Evolutionary conservation across 1,140 invertebrate species (phyloP).

Genomic region (Apis laboriosa): DNA sequence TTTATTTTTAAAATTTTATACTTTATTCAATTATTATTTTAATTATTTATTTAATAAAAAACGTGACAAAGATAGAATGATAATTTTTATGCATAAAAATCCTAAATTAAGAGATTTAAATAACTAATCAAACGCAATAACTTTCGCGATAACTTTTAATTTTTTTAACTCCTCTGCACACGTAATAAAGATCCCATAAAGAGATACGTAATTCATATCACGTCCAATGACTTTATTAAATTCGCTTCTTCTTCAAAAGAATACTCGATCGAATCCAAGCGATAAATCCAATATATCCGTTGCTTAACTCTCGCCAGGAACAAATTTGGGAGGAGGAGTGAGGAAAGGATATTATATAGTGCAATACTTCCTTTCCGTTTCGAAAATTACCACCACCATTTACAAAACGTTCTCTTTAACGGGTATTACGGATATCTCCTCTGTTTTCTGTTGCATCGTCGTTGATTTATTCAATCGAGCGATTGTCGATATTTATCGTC

Average conservation of each 20-base stretch:
- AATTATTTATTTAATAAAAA: too few species aligned
- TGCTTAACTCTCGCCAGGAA: slow-evolving; percentile 5
- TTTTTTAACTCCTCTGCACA: too few species aligned
- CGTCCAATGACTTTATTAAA: neutral
- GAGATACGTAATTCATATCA: too few species aligned
- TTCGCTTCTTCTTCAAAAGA: neutral
- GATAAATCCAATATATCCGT: neutral
- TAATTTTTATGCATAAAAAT: too few species aligned
- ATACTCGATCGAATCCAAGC: neutral
- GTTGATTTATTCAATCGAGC: slow-evolving; percentile 66
- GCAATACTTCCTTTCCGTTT: slow-evolving; percentile 43
- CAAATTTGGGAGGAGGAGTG: neutral
- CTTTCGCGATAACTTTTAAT: too few species aligned
- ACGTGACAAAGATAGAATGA: too few species aligned
- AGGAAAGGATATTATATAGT: neutral
- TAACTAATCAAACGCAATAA: too few species aligned
- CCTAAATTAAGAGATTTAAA: too few species aligned
- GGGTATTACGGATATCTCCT: slow-evolving; percentile 23
- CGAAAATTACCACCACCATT: slow-evolving; percentile 38
- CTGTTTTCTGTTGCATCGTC: slow-evolving; percentile 45
- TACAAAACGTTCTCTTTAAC: slow-evolving; percentile 21
- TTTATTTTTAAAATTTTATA: too few species aligned
- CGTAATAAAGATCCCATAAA: too few species aligned
- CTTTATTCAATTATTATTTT: too few species aligned
- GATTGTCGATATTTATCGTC: slow-evolving; percentile 66